These are phyloP conservation scores for Platycheirus rosarum DNA, from an alignment of 2,888 invertebrate species.

Conservation along the genomic window DNA sequence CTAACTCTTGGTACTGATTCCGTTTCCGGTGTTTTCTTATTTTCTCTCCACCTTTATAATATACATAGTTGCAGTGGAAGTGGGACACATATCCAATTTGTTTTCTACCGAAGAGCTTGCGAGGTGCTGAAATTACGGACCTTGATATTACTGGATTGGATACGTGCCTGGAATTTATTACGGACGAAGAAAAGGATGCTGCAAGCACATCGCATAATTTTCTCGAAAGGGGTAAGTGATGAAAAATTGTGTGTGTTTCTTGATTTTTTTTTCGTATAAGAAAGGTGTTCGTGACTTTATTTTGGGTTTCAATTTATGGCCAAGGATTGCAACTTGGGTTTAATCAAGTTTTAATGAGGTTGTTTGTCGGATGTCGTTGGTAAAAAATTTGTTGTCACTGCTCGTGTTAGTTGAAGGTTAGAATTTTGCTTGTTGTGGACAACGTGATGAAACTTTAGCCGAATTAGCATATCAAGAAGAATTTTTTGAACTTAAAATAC, in stretches of 20 bases:
- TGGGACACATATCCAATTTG: slow-evolving; percentile 83
- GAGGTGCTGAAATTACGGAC: slow-evolving; percentile 82
- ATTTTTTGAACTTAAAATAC: too few relatives aligned
- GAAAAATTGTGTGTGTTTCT: slow-evolving; percentile 13
- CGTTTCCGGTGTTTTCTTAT: slow-evolving; percentile 12
- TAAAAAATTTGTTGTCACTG: not conserved
- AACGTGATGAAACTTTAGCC: too few relatives aligned
- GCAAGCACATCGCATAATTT: slow-evolving; percentile 83
- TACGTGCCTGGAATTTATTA: slow-evolving; percentile 82
- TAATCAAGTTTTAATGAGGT: slow-evolving; percentile 1
- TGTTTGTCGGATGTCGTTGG: not conserved
- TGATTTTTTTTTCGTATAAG: slow-evolving; percentile 1
- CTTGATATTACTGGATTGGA: slow-evolving; percentile 81
- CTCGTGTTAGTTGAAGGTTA: not conserved
- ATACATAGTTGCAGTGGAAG: slow-evolving; percentile 80
- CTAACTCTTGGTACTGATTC: not conserved
- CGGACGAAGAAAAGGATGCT: slow-evolving; percentile 83
- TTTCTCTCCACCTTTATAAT: slow-evolving; percentile 10
- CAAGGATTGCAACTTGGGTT: not conserved
- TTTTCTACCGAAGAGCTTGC: slow-evolving; percentile 81
- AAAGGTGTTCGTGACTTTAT: slow-evolving; percentile 19
- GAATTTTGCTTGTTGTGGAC: not conserved
- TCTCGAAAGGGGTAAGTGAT: slow-evolving; percentile 83
- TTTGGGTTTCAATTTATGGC: slow-evolving; percentile 1
- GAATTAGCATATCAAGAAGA: too few relatives aligned